Evolutionary conservation across 2,888 invertebrate species (phyloP).

Genomic region (Ochropleura leucogaster): DNA sequence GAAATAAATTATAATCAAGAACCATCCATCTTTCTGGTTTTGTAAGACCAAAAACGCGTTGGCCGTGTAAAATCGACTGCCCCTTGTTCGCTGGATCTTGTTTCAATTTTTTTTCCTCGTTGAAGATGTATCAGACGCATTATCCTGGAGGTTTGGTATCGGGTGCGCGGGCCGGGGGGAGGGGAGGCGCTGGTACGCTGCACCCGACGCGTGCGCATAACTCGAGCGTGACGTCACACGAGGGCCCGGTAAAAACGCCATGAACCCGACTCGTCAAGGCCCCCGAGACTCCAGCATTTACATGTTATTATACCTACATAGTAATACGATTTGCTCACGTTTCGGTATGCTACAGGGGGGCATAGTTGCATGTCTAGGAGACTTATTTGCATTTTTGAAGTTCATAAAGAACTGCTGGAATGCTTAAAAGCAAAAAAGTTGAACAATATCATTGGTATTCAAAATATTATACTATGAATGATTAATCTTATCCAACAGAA

Average conservation of each 20-base stretch:
- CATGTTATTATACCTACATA: conserved; percentile 76
- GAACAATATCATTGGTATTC: conserved; percentile 10
- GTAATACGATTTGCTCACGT: conserved; percentile 74
- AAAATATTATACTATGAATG: conserved; percentile 4
- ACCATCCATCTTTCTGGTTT: conserved; percentile 79
- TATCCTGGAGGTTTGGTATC: conserved; percentile 86
- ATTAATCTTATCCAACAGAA: background rate
- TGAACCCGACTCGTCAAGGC: conserved; percentile 87
- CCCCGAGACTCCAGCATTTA: conserved; percentile 82
- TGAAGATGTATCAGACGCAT: conserved; percentile 87
- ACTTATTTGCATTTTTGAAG: conserved; percentile 59
- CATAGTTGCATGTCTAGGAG: conserved; percentile 56
- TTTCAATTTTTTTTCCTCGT: conserved; percentile 85
- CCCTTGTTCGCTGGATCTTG: conserved; percentile 81
- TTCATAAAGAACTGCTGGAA: conserved; percentile 32
- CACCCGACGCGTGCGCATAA: conserved; percentile 84
- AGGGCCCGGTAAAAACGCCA: conserved; percentile 83
- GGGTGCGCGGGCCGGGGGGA: conserved; percentile 70
- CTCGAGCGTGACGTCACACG: conserved; percentile 87
- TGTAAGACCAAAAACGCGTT: conserved; percentile 80
- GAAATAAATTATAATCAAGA: conserved; percentile 75
- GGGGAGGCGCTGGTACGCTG: conserved; percentile 62
- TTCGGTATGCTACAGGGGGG: conserved; percentile 68
- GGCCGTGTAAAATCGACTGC: conserved; percentile 85
- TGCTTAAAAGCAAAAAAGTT: conserved; percentile 19